These are phyloP conservation scores for Spongilla lacustris DNA, from an alignment of 37 sponge, comb jelly and placozoan genomes.

Conservation along the genomic window DNA sequence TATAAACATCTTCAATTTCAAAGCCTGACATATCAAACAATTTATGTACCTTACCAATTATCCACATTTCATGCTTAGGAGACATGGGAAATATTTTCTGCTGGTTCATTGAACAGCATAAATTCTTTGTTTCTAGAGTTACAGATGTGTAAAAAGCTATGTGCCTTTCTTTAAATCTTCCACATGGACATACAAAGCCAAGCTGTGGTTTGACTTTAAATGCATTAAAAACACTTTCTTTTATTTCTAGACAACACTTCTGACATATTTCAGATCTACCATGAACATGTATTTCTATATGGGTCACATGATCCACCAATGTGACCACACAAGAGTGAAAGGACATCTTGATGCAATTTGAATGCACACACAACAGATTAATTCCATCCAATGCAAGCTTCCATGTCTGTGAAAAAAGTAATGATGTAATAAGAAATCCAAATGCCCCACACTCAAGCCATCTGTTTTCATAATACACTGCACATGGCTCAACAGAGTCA, in stretches of 20 bases:
- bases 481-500: neutral
- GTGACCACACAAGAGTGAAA: neutral
- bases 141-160: neutral
- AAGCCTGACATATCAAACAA: too few relatives aligned
- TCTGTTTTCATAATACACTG: neutral
- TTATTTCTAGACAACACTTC: neutral
- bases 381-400: neutral
- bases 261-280: neutral
- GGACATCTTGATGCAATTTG: neutral
- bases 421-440: neutral
- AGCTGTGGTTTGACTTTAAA: neutral
- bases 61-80: neutral
- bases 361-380: neutral
- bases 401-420: neutral
- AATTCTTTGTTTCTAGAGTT: neutral
- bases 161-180: neutral
- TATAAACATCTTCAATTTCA: too few relatives aligned
- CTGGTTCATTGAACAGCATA: neutral
- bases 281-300: slow-evolving; percentile 3
- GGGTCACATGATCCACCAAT: neutral
- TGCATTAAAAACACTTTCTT: neutral
- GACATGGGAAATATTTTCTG: neutral
- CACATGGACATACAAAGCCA: neutral
- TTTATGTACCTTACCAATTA: too few relatives aligned
- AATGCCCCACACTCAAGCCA: neutral